Conservation (phyloP, 30 jellyfish, hydroid and myxozoan genomes). For the Clytia hemisphaerica region DNA sequence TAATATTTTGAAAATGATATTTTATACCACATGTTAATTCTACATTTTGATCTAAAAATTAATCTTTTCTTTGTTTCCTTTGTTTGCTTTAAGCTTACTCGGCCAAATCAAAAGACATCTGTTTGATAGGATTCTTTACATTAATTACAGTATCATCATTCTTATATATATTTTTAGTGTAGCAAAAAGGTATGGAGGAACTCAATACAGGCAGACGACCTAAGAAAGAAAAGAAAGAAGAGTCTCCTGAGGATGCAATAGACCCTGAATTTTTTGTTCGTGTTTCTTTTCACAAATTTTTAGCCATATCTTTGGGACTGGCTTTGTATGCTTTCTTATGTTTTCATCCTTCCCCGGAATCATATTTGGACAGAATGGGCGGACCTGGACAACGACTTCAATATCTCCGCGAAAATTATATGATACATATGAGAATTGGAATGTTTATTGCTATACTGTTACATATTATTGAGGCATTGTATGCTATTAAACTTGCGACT, state of each 20-base stretch:
- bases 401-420: conserved; percentile 36
- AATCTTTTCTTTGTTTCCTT: too few species aligned
- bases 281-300: conserved; percentile 27
- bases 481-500: conserved; percentile 14
- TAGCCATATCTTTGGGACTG: conserved; percentile 26
- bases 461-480: conserved; percentile 26
- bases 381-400: conserved; percentile 60
- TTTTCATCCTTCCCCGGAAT: conserved; percentile 27
- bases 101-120: too few species aligned
- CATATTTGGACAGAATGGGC: conserved; percentile 34
- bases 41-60: too few species aligned
- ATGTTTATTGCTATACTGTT: conserved; percentile 14
- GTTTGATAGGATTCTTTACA: too few species aligned
- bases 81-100: too few species aligned
- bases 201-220: background rate
- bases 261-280: conserved; percentile 41
- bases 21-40: too few species aligned
- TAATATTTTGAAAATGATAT: too few species aligned
- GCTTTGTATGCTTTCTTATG: conserved; percentile 36
- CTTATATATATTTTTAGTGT: too few species aligned
- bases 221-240: background rate
- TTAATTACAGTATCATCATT: too few species aligned
- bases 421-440: conserved; percentile 30
- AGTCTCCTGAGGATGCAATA: background rate
- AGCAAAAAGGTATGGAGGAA: conserved; percentile 19